phyloP scores from a whole-genome alignment of 2,797 vertebrate species.

The Erpetoichthys calabaricus region DNA sequence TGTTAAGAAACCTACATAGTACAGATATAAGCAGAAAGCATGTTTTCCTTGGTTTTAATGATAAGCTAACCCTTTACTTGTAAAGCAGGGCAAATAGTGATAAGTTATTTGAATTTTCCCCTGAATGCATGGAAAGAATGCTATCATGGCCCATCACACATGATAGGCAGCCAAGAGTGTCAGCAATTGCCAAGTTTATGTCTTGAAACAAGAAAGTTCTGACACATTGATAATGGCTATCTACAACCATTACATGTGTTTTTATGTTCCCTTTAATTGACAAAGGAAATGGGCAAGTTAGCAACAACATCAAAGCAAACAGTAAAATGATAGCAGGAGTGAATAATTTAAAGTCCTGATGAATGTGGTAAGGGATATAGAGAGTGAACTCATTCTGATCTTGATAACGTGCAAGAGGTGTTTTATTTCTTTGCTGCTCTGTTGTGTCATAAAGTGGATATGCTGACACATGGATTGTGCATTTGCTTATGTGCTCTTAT shows the following conservation, averaged over 20 bases:
- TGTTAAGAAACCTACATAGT: too few species aligned
- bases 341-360: slow-evolving; percentile 82
- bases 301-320: slow-evolving; percentile 45
- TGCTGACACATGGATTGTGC: too few species aligned
- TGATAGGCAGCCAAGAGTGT: slow-evolving; percentile 14
- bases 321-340: slow-evolving; percentile 71
- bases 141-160: background rate
- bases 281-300: slow-evolving; percentile 46
- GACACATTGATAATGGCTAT: slow-evolving; percentile 12
- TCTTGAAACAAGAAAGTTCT: slow-evolving; percentile 10
- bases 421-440: slow-evolving; percentile 53
- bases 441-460: too few species aligned
- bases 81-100: too few species aligned
- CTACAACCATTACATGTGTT: slow-evolving; percentile 27
- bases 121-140: background rate
- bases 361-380: slow-evolving; percentile 75
- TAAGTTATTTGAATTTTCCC: background rate
- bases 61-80: too few species aligned
- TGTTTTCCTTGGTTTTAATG: too few species aligned
- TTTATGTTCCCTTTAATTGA: slow-evolving; percentile 45
- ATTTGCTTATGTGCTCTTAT: too few species aligned
- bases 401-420: slow-evolving; percentile 63
- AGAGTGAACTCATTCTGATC: slow-evolving; percentile 71
- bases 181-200: slow-evolving; percentile 17
- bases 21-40: too few species aligned